Evolutionary conservation across 1,140 invertebrate species (phyloP).

Genomic region (Lucilia cuprina): DNA sequence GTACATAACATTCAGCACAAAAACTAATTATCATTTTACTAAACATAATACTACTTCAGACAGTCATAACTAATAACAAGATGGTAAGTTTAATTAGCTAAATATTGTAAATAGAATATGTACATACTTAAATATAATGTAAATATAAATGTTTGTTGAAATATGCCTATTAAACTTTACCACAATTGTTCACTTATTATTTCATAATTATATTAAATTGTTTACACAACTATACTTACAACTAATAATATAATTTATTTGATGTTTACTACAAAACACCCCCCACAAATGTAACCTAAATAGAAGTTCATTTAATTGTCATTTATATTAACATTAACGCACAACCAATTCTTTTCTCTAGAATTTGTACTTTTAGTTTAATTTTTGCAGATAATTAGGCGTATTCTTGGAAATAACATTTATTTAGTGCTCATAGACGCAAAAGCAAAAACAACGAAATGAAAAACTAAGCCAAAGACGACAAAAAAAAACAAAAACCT

Average conservation of each 20-base stretch:
- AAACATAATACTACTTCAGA: too few species aligned
- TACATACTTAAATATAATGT: neutral
- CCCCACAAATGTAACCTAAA: neutral
- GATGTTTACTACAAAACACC: neutral
- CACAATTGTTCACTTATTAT: neutral
- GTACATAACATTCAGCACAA: too few species aligned
- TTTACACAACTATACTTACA: neutral
- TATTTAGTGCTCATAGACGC: neutral
- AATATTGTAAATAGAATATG: neutral
- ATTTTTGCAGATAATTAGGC: constrained; percentile 7
- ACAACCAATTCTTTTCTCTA: neutral
- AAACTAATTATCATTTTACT: too few species aligned
- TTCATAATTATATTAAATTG: neutral
- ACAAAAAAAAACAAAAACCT: neutral
- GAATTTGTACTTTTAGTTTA: neutral
- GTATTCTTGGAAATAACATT: neutral
- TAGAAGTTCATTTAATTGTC: neutral
- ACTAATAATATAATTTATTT: neutral
- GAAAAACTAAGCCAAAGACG: neutral
- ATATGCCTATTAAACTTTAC: neutral
- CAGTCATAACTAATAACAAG: neutral
- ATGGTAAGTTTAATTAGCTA: neutral
- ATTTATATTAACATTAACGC: neutral
- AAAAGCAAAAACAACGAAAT: neutral
- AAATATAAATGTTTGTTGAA: neutral